Percentiles rank a stretch among this genome's conserved stretches.
These are phyloP conservation scores for Hyperoplus lanceolatus DNA, from an alignment of 2,797 vertebrate species.

Conservation along the genomic window DNA sequence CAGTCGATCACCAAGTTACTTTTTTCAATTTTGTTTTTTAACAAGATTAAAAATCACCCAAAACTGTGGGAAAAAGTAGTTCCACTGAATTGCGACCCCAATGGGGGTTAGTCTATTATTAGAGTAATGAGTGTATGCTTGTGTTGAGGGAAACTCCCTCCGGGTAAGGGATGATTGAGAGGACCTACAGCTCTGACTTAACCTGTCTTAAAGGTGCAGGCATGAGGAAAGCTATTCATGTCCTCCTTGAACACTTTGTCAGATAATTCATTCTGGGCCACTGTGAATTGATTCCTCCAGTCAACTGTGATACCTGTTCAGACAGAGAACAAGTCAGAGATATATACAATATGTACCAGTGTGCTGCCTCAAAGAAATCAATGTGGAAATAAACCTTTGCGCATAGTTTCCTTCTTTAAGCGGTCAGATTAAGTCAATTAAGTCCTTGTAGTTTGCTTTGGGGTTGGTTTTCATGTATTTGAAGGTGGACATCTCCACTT, in stretches of 20 bases:
- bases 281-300: conserved; percentile 45
- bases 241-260: conserved; percentile 26
- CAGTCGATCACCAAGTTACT: background rate
- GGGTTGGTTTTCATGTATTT: conserved; percentile 49
- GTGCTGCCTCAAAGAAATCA: too few species aligned
- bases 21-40: background rate
- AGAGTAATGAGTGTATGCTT: too few species aligned
- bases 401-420: conserved; percentile 25
- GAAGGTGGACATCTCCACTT: conserved; percentile 35
- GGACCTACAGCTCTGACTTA: too few species aligned
- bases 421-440: background rate
- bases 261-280: conserved; percentile 43
- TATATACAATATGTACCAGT: background rate
- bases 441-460: conserved; percentile 39
- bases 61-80: too few species aligned
- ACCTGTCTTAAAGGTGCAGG: conserved; percentile 11
- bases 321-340: background rate
- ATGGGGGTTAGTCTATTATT: too few species aligned
- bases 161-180: too few species aligned
- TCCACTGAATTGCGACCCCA: too few species aligned
- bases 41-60: too few species aligned
- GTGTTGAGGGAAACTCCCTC: too few species aligned
- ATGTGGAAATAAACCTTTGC: conserved; percentile 24
- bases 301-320: conserved; percentile 80
- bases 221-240: conserved; percentile 10